Conservation (phyloP, 2,888 invertebrate genomes). For the Rotaria magnacalcarata region DNA sequence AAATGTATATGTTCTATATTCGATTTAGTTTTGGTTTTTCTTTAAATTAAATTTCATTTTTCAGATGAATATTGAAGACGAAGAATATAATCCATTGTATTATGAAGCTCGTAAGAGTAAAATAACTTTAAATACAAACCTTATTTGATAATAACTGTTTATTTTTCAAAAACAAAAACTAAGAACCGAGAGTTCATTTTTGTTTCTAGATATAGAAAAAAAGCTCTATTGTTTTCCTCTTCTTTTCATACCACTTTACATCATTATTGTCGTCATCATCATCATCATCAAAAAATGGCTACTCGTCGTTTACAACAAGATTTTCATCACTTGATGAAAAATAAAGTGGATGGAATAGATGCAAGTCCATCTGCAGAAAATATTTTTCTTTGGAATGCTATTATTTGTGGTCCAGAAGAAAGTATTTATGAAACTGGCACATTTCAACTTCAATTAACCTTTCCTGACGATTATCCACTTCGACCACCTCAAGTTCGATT, state of each 20-base stretch:
- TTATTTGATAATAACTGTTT: background rate
- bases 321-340: conserved; percentile 1
- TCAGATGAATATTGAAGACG: background rate
- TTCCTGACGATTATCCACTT: conserved; percentile 16
- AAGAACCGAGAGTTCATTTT: no score
- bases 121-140: background rate
- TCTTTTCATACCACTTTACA: no score
- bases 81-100: background rate
- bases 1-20: background rate
- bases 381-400: conserved; percentile 8
- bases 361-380: background rate
- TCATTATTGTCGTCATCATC: background rate
- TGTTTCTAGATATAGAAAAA: no score
- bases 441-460: background rate
- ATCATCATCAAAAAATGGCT: background rate
- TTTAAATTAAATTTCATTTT: background rate
- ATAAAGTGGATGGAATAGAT: conserved; percentile 28
- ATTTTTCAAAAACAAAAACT: no score
- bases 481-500: conserved; percentile 33
- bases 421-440: background rate
- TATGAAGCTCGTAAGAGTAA: conserved; percentile 1
- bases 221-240: no score
- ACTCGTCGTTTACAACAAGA: conserved; percentile 30
- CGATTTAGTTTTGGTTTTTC: no score
- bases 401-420: conserved; percentile 26